Base-by-base conservation (phyloP, 2,797 vertebrate species). In the Geotrypetes seraphini region DNA sequence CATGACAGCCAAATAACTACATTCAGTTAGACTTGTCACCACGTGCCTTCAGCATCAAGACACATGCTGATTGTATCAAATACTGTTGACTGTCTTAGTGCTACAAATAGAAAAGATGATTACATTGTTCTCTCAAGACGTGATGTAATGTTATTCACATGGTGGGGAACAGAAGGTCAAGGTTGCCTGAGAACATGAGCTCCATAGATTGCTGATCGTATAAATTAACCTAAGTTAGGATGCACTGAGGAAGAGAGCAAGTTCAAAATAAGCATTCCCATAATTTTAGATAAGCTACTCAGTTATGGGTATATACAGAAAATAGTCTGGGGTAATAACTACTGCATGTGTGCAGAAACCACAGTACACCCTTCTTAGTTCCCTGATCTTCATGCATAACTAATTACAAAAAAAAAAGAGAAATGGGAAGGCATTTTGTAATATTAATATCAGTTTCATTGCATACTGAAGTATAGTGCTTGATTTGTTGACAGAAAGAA, bases 31-130 rank as follows among this genome's bases (percentile, higher is more conserved):
- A 66, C 68, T 72, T 84, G 82, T 84, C 82, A 79, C 73, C 74
- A 74, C 71, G 81, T 77, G 71, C 78, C 79, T 78, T 76, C 69
- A 33, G 40, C 75, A 84, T 79, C 82, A 83, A 85, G 82, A 85
- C 78, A 73, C 79, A 85, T 80, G 81, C 81, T 83, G 81, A 85
- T 85, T 78, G 77, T 82, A 84, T 85, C 82, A 79, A 79, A 71
- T 66, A 47, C 60, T 61, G 69, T 78, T 78, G 75, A 80, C 81
- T 79, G 75, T 81, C 75, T 80, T 64, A 73, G 66, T 50, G 54
- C 65, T 52, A 62, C 47, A 42, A 80, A 81, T 71, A 76, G 73
- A 76, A 75, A 77, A 83, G 78, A 78, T 83, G 71, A 85, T 83
- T 78, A 63, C 63, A 68, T 58, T 66, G 60, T 50, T 73, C 71